A percentile compares a stretch with the other conserved stretches of the same genome.
Evolutionary conservation across 2,888 invertebrate species (phyloP).

Genomic region (Dryococelus australis): DNA sequence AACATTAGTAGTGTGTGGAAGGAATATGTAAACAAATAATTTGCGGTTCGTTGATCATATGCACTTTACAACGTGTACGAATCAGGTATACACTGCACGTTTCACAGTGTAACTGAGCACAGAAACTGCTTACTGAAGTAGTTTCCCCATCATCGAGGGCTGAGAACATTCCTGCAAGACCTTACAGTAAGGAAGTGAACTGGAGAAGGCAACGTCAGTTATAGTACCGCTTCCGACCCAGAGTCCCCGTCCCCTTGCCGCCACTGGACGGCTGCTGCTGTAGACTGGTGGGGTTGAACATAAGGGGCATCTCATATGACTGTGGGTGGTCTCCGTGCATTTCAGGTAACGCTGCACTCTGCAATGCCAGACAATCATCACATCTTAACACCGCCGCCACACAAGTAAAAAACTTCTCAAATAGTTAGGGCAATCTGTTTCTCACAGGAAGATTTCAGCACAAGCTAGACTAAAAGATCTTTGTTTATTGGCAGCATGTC

Average conservation of each 20-base stretch:
- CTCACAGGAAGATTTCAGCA: no score
- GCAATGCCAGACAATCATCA: neutral
- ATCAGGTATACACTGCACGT: neutral
- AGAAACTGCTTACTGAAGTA: neutral
- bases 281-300: conserved; percentile 32
- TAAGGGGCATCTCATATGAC: conserved; percentile 8
- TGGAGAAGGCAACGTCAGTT: conserved; percentile 12
- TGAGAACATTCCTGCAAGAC: neutral
- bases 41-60: neutral
- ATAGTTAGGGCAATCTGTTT: no score
- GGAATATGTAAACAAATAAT: neutral
- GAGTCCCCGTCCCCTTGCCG: neutral
- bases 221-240: conserved; percentile 27
- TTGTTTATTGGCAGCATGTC: no score
- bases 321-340: neutral
- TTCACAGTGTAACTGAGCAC: neutral
- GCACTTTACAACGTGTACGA: neutral
- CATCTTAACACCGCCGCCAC: neutral
- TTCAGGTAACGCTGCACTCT: conserved; percentile 22
- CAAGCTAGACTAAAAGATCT: no score
- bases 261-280: neutral
- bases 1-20: neutral
- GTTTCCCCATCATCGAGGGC: neutral
- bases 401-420: no score
- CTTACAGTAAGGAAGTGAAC: neutral